Evolutionary conservation across 2,888 invertebrate genomes (phyloP).

Genomic region (Cantharis rufa): DNA sequence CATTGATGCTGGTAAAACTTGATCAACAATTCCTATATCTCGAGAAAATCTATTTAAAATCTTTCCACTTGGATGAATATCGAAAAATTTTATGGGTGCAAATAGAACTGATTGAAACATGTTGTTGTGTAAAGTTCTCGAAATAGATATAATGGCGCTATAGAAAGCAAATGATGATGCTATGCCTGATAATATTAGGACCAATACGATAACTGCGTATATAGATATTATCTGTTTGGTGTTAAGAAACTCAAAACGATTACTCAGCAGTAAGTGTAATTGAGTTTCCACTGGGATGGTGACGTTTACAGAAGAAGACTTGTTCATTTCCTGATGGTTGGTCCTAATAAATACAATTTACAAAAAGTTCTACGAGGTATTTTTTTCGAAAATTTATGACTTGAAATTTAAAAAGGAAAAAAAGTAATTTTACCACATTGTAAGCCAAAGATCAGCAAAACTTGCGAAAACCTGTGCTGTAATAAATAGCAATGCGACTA

Average conservation of each 20-base stretch:
- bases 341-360: neutral
- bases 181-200: slow-evolving; percentile 62
- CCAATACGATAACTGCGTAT: slow-evolving; percentile 61
- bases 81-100: slow-evolving; percentile 74
- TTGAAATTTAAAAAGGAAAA: too few relatives aligned
- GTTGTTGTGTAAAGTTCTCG: slow-evolving; percentile 68
- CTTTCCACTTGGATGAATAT: slow-evolving; percentile 79
- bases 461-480: slow-evolving; percentile 29
- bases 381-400: too few relatives aligned
- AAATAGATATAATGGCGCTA: slow-evolving; percentile 65
- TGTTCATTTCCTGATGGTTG: neutral
- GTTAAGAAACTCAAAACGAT: neutral
- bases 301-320: neutral
- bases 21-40: slow-evolving; percentile 80
- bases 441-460: slow-evolving; percentile 34
- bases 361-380: neutral
- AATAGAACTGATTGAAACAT: slow-evolving; percentile 67
- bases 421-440: slow-evolving; percentile 27
- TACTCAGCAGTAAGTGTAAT: neutral
- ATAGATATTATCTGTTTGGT: slow-evolving; percentile 62
- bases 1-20: slow-evolving; percentile 61
- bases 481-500: slow-evolving; percentile 16
- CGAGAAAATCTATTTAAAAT: slow-evolving; percentile 83
- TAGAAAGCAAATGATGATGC: slow-evolving; percentile 68
- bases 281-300: neutral